Percentiles rank a stretch among this genome's conserved stretches.
Conservation (phyloP, 2,888 invertebrate genomes). For the Amphimallon solstitiale region DNA sequence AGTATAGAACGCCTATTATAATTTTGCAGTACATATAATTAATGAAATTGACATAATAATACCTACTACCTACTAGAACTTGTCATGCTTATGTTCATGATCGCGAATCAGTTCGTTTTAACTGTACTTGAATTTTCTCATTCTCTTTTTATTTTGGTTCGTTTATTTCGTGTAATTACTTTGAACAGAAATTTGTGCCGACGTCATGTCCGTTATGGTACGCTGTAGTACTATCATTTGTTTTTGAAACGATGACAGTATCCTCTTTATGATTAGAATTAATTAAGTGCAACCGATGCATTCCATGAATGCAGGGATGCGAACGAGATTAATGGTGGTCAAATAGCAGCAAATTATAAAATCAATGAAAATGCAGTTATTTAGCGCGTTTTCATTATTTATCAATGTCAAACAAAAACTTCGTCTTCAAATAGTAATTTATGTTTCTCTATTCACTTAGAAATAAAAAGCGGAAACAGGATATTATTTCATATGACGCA, state of each 20-base stretch:
- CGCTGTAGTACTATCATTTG: slow-evolving; percentile 16
- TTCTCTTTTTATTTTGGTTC: not conserved
- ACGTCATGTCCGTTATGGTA: slow-evolving; percentile 19
- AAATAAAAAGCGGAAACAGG: too few relatives aligned
- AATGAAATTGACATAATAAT: too few relatives aligned
- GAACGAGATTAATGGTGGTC: slow-evolving; percentile 5
- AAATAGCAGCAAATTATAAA: slow-evolving; percentile 23
- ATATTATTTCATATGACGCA: too few relatives aligned
- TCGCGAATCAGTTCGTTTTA: too few relatives aligned
- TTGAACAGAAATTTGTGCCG: slow-evolving; percentile 5
- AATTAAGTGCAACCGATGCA: slow-evolving; percentile 29
- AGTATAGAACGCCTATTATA: too few relatives aligned
- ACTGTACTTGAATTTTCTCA: not conserved
- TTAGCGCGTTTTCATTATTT: too few relatives aligned
- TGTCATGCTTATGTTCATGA: too few relatives aligned
- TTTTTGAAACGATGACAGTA: slow-evolving; percentile 15
- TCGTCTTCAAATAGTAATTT: too few relatives aligned
- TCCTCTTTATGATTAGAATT: slow-evolving; percentile 21
- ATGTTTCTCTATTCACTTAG: too few relatives aligned
- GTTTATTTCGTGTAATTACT: not conserved
- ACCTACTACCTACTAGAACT: too few relatives aligned
- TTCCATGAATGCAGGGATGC: not conserved
- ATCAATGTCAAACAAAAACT: too few relatives aligned
- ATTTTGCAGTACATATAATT: too few relatives aligned
- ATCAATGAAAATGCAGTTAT: slow-evolving; percentile 24